phyloP scores from a whole-genome alignment of 1,140 invertebrate genomes.

The Drosophila cardini region DNA sequence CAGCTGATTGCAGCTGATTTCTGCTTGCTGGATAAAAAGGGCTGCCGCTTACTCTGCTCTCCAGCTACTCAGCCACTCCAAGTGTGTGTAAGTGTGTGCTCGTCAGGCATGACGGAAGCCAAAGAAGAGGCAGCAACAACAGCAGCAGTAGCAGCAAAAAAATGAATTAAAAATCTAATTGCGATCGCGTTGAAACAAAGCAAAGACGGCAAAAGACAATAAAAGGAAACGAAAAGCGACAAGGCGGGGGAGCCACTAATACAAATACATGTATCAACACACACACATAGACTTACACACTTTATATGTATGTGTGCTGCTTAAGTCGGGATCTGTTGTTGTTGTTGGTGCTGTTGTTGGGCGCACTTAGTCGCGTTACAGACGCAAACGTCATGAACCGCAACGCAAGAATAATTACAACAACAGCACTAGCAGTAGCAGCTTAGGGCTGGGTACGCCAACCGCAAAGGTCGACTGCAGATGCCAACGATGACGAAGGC shows the following conservation, averaged over 20 bases:
- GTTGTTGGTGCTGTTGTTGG: slow-evolving; percentile 49
- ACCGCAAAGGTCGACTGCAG: slow-evolving; percentile 81
- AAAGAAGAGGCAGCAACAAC: slow-evolving; percentile 53
- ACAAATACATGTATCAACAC: slow-evolving; percentile 8
- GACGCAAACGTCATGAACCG: slow-evolving; percentile 79
- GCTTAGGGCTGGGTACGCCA: slow-evolving; percentile 67
- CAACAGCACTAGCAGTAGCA: slow-evolving; percentile 50
- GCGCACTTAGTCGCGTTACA: slow-evolving; percentile 75
- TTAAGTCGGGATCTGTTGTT: slow-evolving; percentile 60
- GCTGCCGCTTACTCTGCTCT: slow-evolving; percentile 5
- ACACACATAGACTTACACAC: slow-evolving; percentile 12
- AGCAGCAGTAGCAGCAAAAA: slow-evolving; percentile 60
- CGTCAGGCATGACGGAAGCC: slow-evolving; percentile 74
- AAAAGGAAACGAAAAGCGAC: slow-evolving; percentile 53
- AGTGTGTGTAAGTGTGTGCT: slow-evolving; percentile 42
- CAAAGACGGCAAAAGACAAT: slow-evolving; percentile 65
- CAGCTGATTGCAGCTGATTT: slow-evolving; percentile 82
- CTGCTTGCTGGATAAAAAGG: slow-evolving; percentile 29
- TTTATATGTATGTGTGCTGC: slow-evolving; percentile 10
- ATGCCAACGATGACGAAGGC: slow-evolving; percentile 53
- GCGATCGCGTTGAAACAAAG: slow-evolving; percentile 78
- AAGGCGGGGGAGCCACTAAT: slow-evolving; percentile 39
- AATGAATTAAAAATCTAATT: slow-evolving; percentile 83
- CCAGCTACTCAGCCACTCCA: neutral
- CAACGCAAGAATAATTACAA: slow-evolving; percentile 83